Conservation (phyloP, 2,797 vertebrate species). For the Tarsius wallacei region DNA sequence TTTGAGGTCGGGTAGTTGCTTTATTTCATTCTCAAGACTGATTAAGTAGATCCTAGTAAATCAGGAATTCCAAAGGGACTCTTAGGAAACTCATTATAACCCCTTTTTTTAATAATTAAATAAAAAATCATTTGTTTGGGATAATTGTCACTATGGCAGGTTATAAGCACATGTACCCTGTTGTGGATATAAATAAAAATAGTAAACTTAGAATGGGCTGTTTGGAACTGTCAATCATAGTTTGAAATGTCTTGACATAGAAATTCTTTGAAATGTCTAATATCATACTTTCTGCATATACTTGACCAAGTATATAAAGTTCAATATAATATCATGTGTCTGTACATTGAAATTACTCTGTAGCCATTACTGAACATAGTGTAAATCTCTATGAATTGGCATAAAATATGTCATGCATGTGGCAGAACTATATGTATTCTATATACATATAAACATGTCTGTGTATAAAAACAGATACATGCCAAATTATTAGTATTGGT, state of each 20-base stretch:
- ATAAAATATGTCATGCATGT: constrained; percentile 19
- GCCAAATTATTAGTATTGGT: neutral
- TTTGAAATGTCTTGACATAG: constrained; percentile 38
- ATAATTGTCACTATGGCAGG: neutral
- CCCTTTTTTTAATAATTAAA: constrained; percentile 13
- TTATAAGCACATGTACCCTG: neutral
- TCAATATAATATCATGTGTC: neutral
- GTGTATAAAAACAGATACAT: neutral
- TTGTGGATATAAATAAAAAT: constrained; percentile 22
- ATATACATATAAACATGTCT: neutral
- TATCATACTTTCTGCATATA: neutral
- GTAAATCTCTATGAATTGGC: neutral
- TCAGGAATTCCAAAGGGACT: constrained; percentile 6
- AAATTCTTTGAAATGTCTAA: constrained; percentile 49
- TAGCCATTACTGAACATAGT: constrained; percentile 1
- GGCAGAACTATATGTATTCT: neutral
- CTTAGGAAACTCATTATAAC: neutral
- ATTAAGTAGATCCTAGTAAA: constrained; percentile 19
- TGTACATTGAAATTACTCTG: neutral
- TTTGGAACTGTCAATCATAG: neutral
- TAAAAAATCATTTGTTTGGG: constrained; percentile 35
- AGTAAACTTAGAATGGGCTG: neutral
- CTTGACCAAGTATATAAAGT: constrained; percentile 10
- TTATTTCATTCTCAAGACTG: constrained; percentile 49
- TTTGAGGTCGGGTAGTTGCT: neutral